A percentile compares a stretch with the other conserved stretches of the same genome.
Conservation (phyloP, 2,113 vertebrate species). For the Spea bombifrons region DNA sequence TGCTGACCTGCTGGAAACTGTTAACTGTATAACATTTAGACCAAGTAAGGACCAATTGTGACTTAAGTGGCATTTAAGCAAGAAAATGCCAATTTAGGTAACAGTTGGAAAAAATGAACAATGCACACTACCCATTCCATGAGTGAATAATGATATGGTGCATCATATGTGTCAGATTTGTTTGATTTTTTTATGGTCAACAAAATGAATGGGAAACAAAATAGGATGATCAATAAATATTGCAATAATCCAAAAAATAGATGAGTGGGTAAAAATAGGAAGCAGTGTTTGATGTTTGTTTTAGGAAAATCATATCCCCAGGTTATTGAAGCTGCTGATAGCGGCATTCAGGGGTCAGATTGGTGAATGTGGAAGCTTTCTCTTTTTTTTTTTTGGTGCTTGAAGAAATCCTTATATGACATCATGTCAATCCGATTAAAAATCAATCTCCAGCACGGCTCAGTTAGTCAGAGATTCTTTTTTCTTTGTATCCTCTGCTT, state of each 20-base stretch:
- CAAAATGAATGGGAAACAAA: not conserved
- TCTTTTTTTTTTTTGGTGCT: conserved; percentile 45
- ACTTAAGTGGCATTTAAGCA: too few species aligned
- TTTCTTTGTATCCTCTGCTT: conserved; percentile 39
- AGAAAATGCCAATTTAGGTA: too few species aligned
- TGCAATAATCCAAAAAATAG: not conserved
- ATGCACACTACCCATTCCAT: too few species aligned
- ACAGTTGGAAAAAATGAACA: too few species aligned
- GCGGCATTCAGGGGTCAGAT: conserved; percentile 52
- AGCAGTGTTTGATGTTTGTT: conserved; percentile 28
- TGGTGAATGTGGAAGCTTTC: conserved; percentile 48
- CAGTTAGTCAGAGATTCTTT: conserved; percentile 35
- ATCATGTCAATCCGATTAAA: conserved; percentile 57
- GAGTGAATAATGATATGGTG: too few species aligned
- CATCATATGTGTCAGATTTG: not conserved
- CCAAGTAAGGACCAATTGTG: too few species aligned
- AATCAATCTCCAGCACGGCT: conserved; percentile 53
- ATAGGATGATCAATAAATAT: not conserved
- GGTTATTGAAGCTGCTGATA: conserved; percentile 49
- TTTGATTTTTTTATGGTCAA: not conserved
- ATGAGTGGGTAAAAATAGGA: not conserved
- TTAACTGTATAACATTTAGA: too few species aligned
- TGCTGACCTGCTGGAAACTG: too few species aligned
- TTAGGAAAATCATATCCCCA: conserved; percentile 47
- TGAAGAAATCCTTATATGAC: conserved; percentile 54